A percentile compares a stretch with the other conserved stretches of the same genome.
Conservation (phyloP, 2,888 invertebrate genomes). For the Macrosoma leucophasiata region DNA sequence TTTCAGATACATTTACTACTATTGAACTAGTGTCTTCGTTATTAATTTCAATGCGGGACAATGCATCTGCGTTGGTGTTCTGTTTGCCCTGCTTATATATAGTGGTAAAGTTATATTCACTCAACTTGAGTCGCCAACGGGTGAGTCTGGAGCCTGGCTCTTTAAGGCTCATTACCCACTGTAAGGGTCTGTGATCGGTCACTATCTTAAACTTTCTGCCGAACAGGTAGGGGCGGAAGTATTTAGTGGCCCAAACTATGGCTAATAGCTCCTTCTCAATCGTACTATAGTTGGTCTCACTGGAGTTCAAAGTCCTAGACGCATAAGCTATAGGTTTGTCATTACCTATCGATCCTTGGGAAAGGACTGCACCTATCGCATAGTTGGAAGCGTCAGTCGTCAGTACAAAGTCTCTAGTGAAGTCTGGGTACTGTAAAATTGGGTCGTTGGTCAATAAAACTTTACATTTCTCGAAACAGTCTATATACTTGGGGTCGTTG, state of each 20-base stretch:
- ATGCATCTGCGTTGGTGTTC: conserved; percentile 24
- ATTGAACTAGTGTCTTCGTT: too few relatives aligned
- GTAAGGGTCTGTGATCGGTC: conserved; percentile 16
- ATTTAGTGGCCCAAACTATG: conserved; percentile 25
- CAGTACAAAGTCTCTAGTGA: conserved; percentile 16
- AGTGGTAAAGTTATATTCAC: conserved; percentile 23
- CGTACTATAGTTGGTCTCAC: conserved; percentile 29
- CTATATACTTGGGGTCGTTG: conserved; percentile 2
- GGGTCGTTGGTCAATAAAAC: conserved; percentile 24
- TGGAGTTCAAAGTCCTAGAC: conserved; percentile 24
- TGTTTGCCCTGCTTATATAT: conserved; percentile 19
- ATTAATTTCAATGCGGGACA: conserved; percentile 25
- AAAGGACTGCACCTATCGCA: conserved; percentile 21
- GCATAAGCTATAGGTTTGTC: conserved; percentile 25
- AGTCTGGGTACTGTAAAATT: conserved; percentile 23
- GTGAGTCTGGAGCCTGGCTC: conserved; percentile 23
- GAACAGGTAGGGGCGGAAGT: conserved; percentile 16
- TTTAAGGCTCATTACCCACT: conserved; percentile 17
- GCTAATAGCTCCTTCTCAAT: conserved; percentile 34
- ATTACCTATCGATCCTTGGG: conserved; percentile 22
- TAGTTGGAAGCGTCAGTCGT: not conserved
- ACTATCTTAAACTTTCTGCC: conserved; percentile 18
- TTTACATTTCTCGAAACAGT: conserved; percentile 22
- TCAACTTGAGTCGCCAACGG: conserved; percentile 23
- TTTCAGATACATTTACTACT: conserved; percentile 11